phyloP scores from a whole-genome alignment of 2,888 invertebrate species.

The Stenurella melanura region DNA sequence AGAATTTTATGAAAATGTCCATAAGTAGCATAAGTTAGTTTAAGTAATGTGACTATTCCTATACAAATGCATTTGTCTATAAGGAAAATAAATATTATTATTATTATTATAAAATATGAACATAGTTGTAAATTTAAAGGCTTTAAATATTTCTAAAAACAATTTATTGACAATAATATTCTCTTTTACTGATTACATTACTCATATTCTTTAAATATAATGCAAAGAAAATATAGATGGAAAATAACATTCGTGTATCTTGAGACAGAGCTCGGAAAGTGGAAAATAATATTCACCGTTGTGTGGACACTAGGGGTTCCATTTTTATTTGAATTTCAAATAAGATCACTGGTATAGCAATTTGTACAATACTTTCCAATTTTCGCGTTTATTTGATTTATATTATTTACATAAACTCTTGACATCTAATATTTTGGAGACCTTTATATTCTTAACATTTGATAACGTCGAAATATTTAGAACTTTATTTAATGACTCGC shows the following conservation, averaged over 20 bases:
- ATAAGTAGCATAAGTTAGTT: too few species aligned
- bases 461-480: background rate
- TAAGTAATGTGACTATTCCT: too few species aligned
- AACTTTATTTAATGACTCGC: background rate
- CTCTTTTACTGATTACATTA: background rate
- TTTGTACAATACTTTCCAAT: conserved; percentile 4
- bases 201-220: background rate
- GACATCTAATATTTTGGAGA: conserved; percentile 3
- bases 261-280: conserved; percentile 2
- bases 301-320: conserved; percentile 7
- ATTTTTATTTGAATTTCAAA: conserved; percentile 6
- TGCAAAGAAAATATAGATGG: background rate
- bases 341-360: conserved; percentile 1
- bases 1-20: too few species aligned
- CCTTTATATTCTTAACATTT: background rate
- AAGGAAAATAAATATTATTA: too few species aligned
- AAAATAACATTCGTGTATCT: background rate
- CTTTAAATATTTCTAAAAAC: too few species aligned
- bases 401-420: conserved; percentile 7
- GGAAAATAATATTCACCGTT: conserved; percentile 1
- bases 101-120: too few species aligned
- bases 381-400: conserved; percentile 4
- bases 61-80: too few species aligned
- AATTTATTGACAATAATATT: too few species aligned
- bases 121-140: too few species aligned